Evolutionary conservation across 2,113 vertebrate species (phyloP), one percentile per base, ranked within the genome.

Genomic region (Leiothrix lutea): DNA sequence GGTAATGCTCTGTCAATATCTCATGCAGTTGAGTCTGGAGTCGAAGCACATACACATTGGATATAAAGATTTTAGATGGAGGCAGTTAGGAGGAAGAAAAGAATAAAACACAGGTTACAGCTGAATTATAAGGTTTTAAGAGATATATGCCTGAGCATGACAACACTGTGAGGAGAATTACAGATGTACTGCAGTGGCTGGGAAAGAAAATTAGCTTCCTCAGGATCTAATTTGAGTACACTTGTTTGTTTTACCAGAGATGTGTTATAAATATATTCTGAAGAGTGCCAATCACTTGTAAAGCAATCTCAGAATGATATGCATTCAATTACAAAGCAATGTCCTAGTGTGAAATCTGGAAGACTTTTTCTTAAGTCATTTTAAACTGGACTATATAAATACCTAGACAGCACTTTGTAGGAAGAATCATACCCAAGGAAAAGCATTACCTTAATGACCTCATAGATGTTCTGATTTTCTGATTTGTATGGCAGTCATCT

Each of bases 281-380:
- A 91, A 90, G 81, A 94, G 64, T 93, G 87, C 31, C 85, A 96
- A 90, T 96, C 95, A 96, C 83, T 96, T 91, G 80, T 57, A 91
- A 86, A 92, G 88, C 80, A 78, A 86, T 93, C 66, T 94, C 44
- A 50, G 79, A 94, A 70, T 93, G 70, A 80, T 67, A 90, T 28
- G 40, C 61, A 78, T 88, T 86, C 81, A 82, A 70, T 94, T 87
- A 80, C 69, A 92, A 67, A 88, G 67, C 24, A 79, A 48, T 56
- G 50, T 83, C 81, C 33, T 72, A 44, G n/a, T 86, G 58, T 83
- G 82, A 95, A 91, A 92, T 79, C 62, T 69, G n/a, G 35, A 89
- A 86, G 78, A 58, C 5, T 35, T 85, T 90, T 87, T 84, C 75
- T 79, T 91, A 81, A 92, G 48, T 38, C 18, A 71, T 79, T 89